Base-by-base conservation (phyloP, 2,797 vertebrate genomes). In the Sardinella longiceps region DNA sequence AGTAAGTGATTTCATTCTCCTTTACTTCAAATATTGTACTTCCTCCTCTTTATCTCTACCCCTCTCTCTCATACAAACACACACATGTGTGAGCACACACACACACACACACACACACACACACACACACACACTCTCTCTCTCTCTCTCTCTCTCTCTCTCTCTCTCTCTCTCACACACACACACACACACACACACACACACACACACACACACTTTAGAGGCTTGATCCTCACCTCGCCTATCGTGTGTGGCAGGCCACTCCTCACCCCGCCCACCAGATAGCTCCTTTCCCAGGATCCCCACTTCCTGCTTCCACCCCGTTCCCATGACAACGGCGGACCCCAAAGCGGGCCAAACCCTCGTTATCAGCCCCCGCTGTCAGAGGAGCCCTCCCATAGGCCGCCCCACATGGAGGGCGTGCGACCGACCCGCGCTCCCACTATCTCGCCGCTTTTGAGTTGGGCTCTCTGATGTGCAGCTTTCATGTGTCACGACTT, bases 281-380 rank as follows among this genome's bases (percentile, higher is more conserved):
- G 94, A 95, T 94, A 95, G 92, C 70, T 90, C 87, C 87, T 89
- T 93, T 95, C 63, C 25, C 63, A 70, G 93, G 94, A 93, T 93
- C 92, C 93, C 90, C 83, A 91, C 93, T 94, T 94, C 94, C 94
- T 94, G 93, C 92, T 89, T 94, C 93, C 92, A 93, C 91, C 90
- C 92, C 18, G 90, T 93, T 93, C 90, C 92, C 93, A 91, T 94
- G 93, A 90, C 91, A 91, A 93, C 93, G 90, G 91, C 90, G 89
- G n/a, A 7, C 3, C 56, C 56, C 7, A 25, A 58, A 60, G n/a
- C 3, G n/a, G 56, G 56, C 56, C n/a, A 25, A 60, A n/a, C 56
- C n/a, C 56, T 60, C n/a, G 23, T n/a, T 60, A 60, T 60, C 56
- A 58, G 53, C 85, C 87, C 88, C 85, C 51, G 12, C 10, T 60